A percentile compares a stretch with the other conserved stretches of the same genome.
Conservation (phyloP, 2,797 vertebrate genomes). For the Scyliorhinus canicula region DNA sequence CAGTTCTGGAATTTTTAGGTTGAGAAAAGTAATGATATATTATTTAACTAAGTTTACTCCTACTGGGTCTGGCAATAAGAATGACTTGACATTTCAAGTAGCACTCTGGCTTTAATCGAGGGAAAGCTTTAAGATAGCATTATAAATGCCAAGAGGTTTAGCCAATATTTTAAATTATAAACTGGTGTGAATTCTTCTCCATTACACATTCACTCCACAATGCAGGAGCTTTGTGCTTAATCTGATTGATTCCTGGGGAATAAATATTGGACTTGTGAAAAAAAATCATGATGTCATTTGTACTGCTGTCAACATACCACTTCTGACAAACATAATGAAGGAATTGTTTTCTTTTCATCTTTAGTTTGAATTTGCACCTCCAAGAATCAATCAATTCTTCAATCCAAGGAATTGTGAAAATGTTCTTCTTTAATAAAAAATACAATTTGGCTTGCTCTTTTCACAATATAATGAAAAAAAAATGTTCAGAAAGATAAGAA, state of each 20-base stretch:
- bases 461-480: not conserved
- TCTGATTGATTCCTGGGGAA: not conserved
- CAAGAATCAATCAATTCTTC: not conserved
- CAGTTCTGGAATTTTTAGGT: not conserved
- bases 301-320: not conserved
- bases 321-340: not conserved
- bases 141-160: not conserved
- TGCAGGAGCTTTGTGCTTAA: not conserved
- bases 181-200: not conserved
- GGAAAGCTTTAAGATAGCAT: not conserved
- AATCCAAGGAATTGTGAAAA: not conserved
- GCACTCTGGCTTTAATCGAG: not conserved
- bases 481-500: not conserved
- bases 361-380: not conserved
- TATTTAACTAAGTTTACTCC: not conserved
- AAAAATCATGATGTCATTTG: not conserved
- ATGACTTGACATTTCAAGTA: not conserved
- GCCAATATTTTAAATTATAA: slow-evolving; percentile 6
- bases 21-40: not conserved
- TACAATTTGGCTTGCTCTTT: not conserved
- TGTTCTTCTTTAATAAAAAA: not conserved
- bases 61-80: not conserved
- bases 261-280: not conserved
- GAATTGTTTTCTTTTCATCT: not conserved
- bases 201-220: not conserved